Evolutionary conservation across 2,113 vertebrate genomes (phyloP).

Genomic region (Columba livia): DNA sequence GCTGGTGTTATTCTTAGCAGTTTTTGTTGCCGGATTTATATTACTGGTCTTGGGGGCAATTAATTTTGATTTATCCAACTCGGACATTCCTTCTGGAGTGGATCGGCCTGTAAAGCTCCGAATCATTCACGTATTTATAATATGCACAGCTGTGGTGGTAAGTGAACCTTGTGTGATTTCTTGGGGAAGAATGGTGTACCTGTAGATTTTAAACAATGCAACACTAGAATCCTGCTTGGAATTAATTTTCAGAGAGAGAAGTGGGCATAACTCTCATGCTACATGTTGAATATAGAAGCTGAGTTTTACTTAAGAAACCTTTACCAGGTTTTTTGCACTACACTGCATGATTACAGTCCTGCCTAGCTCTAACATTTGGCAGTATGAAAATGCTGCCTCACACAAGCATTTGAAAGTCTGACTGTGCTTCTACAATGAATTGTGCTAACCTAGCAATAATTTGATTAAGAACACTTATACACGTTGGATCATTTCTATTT

Average conservation of each 20-base stretch:
- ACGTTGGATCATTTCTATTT: background rate
- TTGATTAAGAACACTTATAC: background rate
- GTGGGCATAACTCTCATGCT: background rate
- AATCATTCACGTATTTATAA: constrained; percentile 67
- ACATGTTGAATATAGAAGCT: background rate
- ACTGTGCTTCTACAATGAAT: background rate
- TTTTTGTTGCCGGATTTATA: constrained; percentile 73
- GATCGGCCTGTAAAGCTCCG: constrained; percentile 73
- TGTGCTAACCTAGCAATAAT: background rate
- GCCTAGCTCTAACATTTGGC: background rate
- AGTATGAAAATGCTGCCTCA: background rate
- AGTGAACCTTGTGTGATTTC: constrained; percentile 50
- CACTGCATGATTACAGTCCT: background rate
- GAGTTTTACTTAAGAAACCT: background rate
- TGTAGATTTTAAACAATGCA: background rate
- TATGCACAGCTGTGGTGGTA: constrained; percentile 76
- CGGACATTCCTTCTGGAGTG: constrained; percentile 79
- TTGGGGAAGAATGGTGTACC: background rate
- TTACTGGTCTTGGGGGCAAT: constrained; percentile 79
- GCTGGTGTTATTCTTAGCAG: constrained; percentile 72
- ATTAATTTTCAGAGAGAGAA: background rate
- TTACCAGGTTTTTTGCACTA: background rate
- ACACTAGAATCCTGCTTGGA: background rate
- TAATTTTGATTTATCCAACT: constrained; percentile 79
- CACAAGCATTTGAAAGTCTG: background rate